These are phyloP conservation scores for Odontomyia ornata DNA, from an alignment of 2,888 invertebrate species.

Conservation along the genomic window DNA sequence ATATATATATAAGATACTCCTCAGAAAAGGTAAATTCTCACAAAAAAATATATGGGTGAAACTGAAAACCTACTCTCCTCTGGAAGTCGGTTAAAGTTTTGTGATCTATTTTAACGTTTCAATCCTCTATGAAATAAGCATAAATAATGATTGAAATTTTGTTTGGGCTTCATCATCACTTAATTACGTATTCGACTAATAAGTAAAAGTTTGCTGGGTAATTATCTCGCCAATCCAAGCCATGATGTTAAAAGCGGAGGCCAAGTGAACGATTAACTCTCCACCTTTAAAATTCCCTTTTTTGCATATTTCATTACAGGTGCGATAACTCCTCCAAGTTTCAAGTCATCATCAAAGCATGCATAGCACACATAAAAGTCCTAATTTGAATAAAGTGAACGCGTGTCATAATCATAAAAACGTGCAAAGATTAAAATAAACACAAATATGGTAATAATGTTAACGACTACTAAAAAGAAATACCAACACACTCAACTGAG, in stretches of 20 bases:
- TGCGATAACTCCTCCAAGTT: background rate
- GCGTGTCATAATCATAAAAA: slow-evolving; percentile 9
- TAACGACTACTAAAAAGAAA: slow-evolving; percentile 26
- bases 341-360: background rate
- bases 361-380: background rate
- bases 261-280: background rate
- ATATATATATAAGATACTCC: too few species aligned
- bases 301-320: background rate
- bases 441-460: slow-evolving; percentile 12
- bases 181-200: too few species aligned
- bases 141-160: too few species aligned
- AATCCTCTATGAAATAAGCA: too few species aligned
- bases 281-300: background rate
- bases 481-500: background rate
- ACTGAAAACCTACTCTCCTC: too few species aligned
- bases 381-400: slow-evolving; percentile 2
- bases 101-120: too few species aligned
- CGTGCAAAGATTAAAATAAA: slow-evolving; percentile 3
- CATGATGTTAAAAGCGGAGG: slow-evolving; percentile 34
- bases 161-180: too few species aligned
- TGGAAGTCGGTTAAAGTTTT: too few species aligned
- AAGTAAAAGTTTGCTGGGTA: too few species aligned
- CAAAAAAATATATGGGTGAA: too few species aligned
- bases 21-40: too few species aligned
- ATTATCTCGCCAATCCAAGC: background rate